Base-by-base conservation (phyloP, 2,888 invertebrate species). In the Eupithecia abbreviata region DNA sequence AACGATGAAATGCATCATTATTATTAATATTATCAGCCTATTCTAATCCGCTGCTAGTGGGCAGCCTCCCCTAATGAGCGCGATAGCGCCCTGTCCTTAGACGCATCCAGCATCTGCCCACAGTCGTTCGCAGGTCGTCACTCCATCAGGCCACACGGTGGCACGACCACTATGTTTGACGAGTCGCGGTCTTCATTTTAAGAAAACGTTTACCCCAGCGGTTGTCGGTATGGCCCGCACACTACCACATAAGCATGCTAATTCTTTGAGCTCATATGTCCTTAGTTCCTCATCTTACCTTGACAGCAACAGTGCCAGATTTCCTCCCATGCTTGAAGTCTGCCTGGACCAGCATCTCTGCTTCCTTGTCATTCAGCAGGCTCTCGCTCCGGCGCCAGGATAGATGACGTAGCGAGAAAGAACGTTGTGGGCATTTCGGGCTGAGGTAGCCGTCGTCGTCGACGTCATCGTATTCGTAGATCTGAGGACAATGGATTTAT, bases 381-480 rank as follows among this genome's bases (percentile, higher is more conserved):
- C 86, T 88, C 72, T 90, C 88, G 9, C 85, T 84, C 3, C 88
- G 83, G 3, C 84, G 70, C 94, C 94, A 94, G 5, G 75, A 55
- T 42, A 89, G 76, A 30, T 82, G 75, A 0, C 79, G 80, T 12
- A 93, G 80, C 0, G 87, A 77, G 65, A 89, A 86, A 55, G 84
- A 81, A n/a, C 86, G 89, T 41, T 92, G 89, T 3, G 92, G 89
- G 41, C 85, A 85, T 10, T 82, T 82, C 73, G 89, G 87, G 66
- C 88, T 86, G 5, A 91, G 86, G 74, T 87, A 83, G 0, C 93
- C 96, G 0, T 90, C 91, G 85, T 96, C 96, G 43, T 94, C 89
- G 2, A 93, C 75, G 84, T 96, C 96, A 75, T 96, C 92, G 86
- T 96, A 96, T 84, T 96, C 96, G 84, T 94, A 93, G 58, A 96